Base-by-base conservation (phyloP, 2,888 invertebrate genomes). In the Gymnoscelis rufifasciata region DNA sequence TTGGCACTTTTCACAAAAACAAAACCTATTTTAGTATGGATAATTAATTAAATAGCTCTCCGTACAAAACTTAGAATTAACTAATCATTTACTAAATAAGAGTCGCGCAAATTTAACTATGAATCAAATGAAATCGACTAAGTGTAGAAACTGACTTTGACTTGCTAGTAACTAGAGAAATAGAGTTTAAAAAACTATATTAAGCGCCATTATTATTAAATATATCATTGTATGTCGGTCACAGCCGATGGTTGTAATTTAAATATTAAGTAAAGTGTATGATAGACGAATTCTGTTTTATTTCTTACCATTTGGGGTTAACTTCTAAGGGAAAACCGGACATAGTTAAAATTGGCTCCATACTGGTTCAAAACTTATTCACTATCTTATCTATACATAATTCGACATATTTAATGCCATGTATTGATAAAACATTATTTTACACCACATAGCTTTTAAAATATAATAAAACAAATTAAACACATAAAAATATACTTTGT, bases 231-330 rank as follows among this genome's bases (percentile, higher is more conserved):
- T 51, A 19, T 48, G 30, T 41, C 38, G 44, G 31, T 41, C 27
- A 36, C 30, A 36, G 8, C 45, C 42, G 38, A 54, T 43, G 51
- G 47, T 53, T 57, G 54, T 55, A 52, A 49, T 43, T 30, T 57
- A 57, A 41, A 36, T 43, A 37, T n/a, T 57, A 57, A 57, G 55
- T 52, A 57, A 57, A 57, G 33, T 50, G 55, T 57, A 57, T 56
- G 44, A 48, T 47, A 57, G 52, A 46, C 49, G 44, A 51, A 14
- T 10, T 1, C 43, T 33, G 37, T 44, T 47, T 49, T 44, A 15
- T 35, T 39, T 39, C 13, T 4, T n/a, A 1, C 26, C 26, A n/a
- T n/a, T n/a, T 26, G 19, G 19, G n/a, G n/a, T n/a, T n/a, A n/a
- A n/a, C n/a, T n/a, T n/a, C n/a, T n/a, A n/a, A n/a, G n/a, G n/a